Percentiles rank a stretch among this genome's conserved stretches.
Conservation (phyloP, 1,140 invertebrate genomes). For the Ostrea denselamellosa region DNA sequence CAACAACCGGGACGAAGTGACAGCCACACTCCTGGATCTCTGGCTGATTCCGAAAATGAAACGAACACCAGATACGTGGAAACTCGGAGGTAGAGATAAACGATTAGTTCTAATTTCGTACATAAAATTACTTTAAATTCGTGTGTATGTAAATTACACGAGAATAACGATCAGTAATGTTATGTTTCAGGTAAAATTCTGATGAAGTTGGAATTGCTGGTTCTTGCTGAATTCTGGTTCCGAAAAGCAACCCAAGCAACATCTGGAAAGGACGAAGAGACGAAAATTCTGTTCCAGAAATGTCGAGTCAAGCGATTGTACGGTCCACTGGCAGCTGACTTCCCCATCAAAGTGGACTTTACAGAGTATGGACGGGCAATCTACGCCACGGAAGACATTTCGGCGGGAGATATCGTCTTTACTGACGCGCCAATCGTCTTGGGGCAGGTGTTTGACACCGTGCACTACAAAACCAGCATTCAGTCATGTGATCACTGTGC, state of each 20-base stretch:
- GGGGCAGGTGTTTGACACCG: slow-evolving; percentile 56
- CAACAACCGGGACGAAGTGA: slow-evolving; percentile 58
- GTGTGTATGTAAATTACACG: background rate
- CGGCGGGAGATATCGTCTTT: slow-evolving; percentile 63
- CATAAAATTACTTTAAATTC: background rate
- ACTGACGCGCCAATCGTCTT: slow-evolving; percentile 67
- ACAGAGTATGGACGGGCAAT: slow-evolving; percentile 69
- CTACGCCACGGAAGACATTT: slow-evolving; percentile 64
- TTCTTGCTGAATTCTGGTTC: slow-evolving; percentile 75
- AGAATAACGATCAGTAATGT: background rate
- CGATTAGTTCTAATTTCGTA: background rate
- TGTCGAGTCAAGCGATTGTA: slow-evolving; percentile 71
- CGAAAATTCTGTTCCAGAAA: slow-evolving; percentile 71
- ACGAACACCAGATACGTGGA: slow-evolving; percentile 70
- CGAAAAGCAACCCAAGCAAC: slow-evolving; percentile 67
- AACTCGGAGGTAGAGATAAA: slow-evolving; percentile 68
- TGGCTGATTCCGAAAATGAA: slow-evolving; percentile 68
- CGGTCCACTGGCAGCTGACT: slow-evolving; percentile 69
- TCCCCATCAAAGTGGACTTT: slow-evolving; percentile 70
- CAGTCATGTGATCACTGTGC: slow-evolving; percentile 71
- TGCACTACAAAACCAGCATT: slow-evolving; percentile 42
- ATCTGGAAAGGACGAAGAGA: slow-evolving; percentile 62
- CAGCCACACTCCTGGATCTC: slow-evolving; percentile 65
- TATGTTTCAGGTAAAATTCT: slow-evolving; percentile 67
- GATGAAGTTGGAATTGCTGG: slow-evolving; percentile 65